Conservation (phyloP, 2,113 vertebrate species). For the Thryonomys swinderianus region DNA sequence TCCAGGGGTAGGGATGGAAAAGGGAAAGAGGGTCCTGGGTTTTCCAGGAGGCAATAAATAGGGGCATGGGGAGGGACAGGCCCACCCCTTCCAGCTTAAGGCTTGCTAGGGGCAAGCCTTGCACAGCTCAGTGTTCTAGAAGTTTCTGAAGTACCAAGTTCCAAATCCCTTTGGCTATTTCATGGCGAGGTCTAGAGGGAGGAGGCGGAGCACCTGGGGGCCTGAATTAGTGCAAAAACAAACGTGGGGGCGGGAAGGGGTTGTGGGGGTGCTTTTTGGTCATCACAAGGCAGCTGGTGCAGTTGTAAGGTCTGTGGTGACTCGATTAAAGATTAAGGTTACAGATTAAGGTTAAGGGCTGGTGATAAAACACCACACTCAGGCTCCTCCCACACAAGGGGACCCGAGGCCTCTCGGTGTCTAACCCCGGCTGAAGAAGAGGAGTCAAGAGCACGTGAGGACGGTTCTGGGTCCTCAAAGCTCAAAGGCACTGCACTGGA, state of each 20-base stretch:
- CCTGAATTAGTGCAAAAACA: slow-evolving; percentile 76
- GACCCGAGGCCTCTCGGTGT: not conserved
- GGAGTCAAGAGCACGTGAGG: not conserved
- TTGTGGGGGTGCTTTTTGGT: slow-evolving; percentile 64
- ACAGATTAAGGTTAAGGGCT: not conserved
- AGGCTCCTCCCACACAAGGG: not conserved
- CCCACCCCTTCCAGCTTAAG: slow-evolving; percentile 62
- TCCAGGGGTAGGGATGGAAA: not conserved
- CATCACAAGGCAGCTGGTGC: slow-evolving; percentile 71
- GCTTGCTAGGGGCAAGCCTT: slow-evolving; percentile 33
- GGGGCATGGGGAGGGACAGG: slow-evolving; percentile 13
- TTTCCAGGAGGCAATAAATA: slow-evolving; percentile 80
- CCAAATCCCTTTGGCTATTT: slow-evolving; percentile 56
- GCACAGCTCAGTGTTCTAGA: not conserved
- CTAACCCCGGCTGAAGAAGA: not conserved
- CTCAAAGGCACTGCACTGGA: slow-evolving; percentile 78
- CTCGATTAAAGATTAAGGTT: not conserved
- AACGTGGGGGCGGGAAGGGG: not conserved
- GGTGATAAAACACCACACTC: not conserved
- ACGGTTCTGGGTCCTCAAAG: not conserved
- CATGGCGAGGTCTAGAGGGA: slow-evolving; percentile 2
- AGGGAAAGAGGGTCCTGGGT: not conserved
- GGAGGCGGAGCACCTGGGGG: slow-evolving; percentile 29
- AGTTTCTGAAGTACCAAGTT: slow-evolving; percentile 49
- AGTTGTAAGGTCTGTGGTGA: slow-evolving; percentile 64